Evolutionary conservation across 2,797 vertebrate species (phyloP).

Genomic region (Manis javanica): DNA sequence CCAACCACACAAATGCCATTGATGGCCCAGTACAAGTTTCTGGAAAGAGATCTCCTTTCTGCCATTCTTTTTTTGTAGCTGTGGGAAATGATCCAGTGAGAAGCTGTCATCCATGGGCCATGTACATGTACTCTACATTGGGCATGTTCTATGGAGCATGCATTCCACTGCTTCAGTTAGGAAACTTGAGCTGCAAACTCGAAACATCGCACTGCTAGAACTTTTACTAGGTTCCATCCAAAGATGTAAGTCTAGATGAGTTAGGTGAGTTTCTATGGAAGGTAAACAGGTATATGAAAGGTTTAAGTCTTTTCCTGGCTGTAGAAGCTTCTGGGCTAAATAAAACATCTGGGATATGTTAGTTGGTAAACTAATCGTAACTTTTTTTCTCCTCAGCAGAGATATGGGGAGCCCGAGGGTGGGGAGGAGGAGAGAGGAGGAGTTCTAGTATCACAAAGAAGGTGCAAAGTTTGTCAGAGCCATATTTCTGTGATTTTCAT

Average conservation of each 20-base stretch:
- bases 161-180: neutral
- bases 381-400: neutral
- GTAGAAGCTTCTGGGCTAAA: neutral
- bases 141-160: neutral
- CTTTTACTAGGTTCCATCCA: neutral
- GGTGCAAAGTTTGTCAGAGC: neutral
- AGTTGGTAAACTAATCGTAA: neutral
- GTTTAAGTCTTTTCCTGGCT: conserved; percentile 20
- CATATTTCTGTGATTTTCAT: neutral
- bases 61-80: neutral
- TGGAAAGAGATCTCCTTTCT: neutral
- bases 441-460: neutral
- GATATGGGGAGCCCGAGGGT: neutral
- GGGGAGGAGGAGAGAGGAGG: neutral
- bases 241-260: neutral
- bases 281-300: neutral
- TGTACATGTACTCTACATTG: neutral
- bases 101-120: neutral
- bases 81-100: neutral
- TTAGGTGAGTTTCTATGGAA: neutral
- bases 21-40: neutral
- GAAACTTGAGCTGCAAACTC: neutral
- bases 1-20: neutral
- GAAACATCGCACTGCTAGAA: neutral
- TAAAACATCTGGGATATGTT: conserved; percentile 36